Conservation (phyloP, 23 tunicate genomes). For the Styela clava region DNA sequence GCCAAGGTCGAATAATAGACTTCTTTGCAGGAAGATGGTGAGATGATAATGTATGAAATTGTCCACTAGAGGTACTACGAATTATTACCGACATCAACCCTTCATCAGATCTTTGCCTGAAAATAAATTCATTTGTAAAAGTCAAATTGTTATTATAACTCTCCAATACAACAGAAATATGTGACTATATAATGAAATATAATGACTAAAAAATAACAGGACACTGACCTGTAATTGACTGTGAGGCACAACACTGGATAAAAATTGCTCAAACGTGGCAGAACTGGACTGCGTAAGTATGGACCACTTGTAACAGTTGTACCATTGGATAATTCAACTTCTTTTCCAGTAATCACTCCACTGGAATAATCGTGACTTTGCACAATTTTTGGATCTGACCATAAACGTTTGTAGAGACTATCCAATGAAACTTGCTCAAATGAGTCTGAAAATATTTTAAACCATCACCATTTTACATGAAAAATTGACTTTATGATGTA, state of each 20-base stretch:
- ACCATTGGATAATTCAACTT: constrained; percentile 6
- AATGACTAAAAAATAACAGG: too few species aligned
- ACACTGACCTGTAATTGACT: constrained; percentile 76
- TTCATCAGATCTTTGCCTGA: constrained; percentile 44
- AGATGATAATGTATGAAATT: background rate
- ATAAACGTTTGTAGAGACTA: constrained; percentile 14
- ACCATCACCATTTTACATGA: background rate
- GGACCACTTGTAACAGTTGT: constrained; percentile 9
- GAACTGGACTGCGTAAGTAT: constrained; percentile 38
- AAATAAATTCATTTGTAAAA: background rate
- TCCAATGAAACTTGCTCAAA: constrained; percentile 25
- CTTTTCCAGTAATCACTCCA: constrained; percentile 34
- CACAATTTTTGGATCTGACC: constrained; percentile 50
- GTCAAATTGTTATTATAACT: background rate
- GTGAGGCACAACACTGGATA: constrained; percentile 63
- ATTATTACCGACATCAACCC: constrained; percentile 48
- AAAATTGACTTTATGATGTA: too few species aligned
- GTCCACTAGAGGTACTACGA: constrained; percentile 9
- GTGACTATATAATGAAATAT: too few species aligned
- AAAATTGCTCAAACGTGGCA: constrained; percentile 46
- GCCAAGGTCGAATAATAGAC: constrained; percentile 52
- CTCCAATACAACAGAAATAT: background rate
- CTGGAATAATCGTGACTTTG: constrained; percentile 5
- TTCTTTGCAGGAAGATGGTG: constrained; percentile 25
- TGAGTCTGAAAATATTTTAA: constrained; percentile 17